Evolutionary conservation across 2,113 vertebrate species (phyloP).

Genomic region (Puffinus mauretanicus): DNA sequence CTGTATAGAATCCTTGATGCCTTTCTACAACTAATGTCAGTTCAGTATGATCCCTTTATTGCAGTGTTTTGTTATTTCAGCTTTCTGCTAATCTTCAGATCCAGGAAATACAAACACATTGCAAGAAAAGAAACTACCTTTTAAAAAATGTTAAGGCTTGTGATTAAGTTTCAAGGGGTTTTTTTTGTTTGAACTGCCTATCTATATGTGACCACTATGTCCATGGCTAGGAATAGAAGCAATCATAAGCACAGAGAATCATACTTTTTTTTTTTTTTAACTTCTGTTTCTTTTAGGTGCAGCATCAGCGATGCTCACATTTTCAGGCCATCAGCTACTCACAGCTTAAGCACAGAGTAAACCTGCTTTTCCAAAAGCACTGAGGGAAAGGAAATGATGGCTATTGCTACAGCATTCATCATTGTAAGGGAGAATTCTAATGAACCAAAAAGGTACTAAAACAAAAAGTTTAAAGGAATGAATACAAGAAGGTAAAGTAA

Average conservation of each 20-base stretch:
- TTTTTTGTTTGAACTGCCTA: background rate
- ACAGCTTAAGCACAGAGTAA: background rate
- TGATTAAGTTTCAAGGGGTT: background rate
- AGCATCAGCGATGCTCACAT: background rate
- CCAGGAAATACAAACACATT: background rate
- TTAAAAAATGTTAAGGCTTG: background rate
- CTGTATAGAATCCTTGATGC: background rate
- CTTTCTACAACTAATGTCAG: background rate
- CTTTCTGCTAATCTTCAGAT: background rate
- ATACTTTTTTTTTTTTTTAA: background rate
- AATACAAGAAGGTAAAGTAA: background rate
- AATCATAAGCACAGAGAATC: background rate
- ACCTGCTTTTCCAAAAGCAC: background rate
- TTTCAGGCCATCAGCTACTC: background rate
- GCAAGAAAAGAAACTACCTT: background rate
- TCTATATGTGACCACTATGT: background rate
- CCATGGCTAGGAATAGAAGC: background rate
- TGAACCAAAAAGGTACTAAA: background rate
- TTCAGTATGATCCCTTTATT: background rate
- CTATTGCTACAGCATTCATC: background rate
- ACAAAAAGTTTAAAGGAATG: background rate
- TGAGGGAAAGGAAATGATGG: background rate
- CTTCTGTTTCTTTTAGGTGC: background rate
- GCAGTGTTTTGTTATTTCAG: background rate
- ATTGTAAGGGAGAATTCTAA: background rate